Percentiles rank a stretch among this genome's conserved stretches.
Conservation (phyloP, 2,888 invertebrate genomes). For the Eristalis arbustorum region DNA sequence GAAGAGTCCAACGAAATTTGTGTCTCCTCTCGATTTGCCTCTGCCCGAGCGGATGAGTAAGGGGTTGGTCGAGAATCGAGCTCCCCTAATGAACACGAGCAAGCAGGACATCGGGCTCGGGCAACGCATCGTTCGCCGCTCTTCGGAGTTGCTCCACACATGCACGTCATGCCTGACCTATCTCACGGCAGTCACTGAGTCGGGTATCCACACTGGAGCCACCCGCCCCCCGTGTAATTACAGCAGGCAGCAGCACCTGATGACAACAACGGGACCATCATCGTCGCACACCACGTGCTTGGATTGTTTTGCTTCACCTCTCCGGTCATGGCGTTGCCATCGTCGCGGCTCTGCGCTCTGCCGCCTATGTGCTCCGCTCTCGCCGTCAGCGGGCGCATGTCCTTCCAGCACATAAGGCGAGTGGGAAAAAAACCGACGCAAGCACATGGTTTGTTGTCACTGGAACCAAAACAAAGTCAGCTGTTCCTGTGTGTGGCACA, state of each 20-base stretch:
- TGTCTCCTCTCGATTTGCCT: constrained; percentile 18
- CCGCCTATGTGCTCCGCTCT: constrained; percentile 28
- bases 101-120: constrained; percentile 4
- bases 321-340: constrained; percentile 53
- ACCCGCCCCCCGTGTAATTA: constrained; percentile 31
- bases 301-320: constrained; percentile 43
- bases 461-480: constrained; percentile 70
- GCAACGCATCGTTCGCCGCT: background rate
- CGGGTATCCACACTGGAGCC: background rate
- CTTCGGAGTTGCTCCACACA: background rate
- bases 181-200: background rate
- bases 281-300: constrained; percentile 50
- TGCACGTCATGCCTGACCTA: background rate
- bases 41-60: background rate
- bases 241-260: constrained; percentile 10
- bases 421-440: background rate
- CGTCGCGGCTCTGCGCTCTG: background rate
- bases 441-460: constrained; percentile 59
- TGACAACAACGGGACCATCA: constrained; percentile 35
- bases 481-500: constrained; percentile 52
- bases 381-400: constrained; percentile 33
- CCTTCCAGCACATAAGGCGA: constrained; percentile 48
- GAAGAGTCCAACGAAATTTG: constrained; percentile 31
- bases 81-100: constrained; percentile 8
- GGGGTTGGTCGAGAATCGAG: background rate